Percentiles rank a stretch among this genome's conserved stretches.
Evolutionary conservation across 2,113 vertebrate species (phyloP).

Genomic region (Eira barbara): DNA sequence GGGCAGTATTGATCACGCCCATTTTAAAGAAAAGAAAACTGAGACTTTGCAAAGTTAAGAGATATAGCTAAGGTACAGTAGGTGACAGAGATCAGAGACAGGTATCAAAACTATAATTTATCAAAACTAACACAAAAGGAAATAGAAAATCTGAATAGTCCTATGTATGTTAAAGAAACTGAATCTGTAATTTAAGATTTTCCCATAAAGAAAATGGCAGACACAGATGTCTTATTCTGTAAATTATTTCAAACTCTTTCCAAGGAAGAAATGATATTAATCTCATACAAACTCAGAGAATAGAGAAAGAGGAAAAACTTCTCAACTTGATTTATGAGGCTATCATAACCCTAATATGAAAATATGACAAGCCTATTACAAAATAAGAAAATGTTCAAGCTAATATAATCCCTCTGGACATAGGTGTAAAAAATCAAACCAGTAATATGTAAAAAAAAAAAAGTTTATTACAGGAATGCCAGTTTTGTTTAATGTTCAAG

Average conservation of each 20-base stretch:
- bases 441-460: neutral
- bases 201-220: neutral
- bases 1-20: neutral
- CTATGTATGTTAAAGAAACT: neutral
- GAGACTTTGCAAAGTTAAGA: neutral
- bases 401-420: neutral
- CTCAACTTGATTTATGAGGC: neutral
- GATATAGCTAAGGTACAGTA: neutral
- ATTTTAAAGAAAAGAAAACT: neutral
- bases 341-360: neutral
- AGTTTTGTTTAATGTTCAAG: neutral
- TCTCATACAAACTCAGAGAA: neutral
- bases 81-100: neutral
- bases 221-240: neutral
- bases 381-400: neutral
- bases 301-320: neutral
- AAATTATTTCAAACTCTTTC: neutral
- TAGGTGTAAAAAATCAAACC: neutral
- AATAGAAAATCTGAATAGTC: conserved; percentile 33
- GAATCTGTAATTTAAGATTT: neutral
- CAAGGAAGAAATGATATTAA: neutral
- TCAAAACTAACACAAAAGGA: conserved; percentile 9
- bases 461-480: neutral
- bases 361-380: neutral
- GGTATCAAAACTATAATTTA: neutral